Conservation (phyloP, 2,797 vertebrate species). For the Sylvia borin region DNA sequence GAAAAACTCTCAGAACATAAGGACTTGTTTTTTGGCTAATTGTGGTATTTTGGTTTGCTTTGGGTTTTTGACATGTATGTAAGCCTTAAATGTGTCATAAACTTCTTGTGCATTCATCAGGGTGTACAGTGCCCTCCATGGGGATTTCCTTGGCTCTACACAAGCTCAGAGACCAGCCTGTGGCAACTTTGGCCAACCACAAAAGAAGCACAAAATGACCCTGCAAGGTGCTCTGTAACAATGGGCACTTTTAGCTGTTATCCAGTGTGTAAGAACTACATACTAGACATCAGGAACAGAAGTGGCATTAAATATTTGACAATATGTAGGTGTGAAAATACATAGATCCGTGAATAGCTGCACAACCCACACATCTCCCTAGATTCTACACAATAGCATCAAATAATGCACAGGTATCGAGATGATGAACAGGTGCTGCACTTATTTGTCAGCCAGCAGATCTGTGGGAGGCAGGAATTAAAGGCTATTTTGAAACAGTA, state of each 20-base stretch:
- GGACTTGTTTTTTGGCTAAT: background rate
- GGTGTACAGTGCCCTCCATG: fast-evolving
- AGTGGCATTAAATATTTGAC: background rate
- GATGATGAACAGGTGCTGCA: background rate
- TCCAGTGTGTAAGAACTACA: background rate
- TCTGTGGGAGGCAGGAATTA: background rate
- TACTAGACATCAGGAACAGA: background rate
- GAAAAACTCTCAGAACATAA: background rate
- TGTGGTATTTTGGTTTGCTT: background rate
- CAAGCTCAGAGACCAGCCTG: background rate
- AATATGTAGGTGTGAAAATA: background rate
- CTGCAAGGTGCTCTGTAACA: background rate
- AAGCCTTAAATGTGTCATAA: background rate
- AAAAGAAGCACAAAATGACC: background rate
- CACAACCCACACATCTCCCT: background rate
- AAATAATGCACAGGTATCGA: background rate
- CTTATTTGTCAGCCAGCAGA: background rate
- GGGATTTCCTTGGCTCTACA: background rate
- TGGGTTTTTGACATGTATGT: background rate
- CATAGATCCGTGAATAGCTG: background rate
- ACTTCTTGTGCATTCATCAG: background rate
- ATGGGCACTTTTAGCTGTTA: background rate
- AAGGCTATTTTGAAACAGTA: background rate
- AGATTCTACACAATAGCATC: background rate
- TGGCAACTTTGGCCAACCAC: background rate